These are phyloP conservation scores for Cheirogaleus medius DNA, from an alignment of 2,113 vertebrate genomes.

Conservation along the genomic window DNA sequence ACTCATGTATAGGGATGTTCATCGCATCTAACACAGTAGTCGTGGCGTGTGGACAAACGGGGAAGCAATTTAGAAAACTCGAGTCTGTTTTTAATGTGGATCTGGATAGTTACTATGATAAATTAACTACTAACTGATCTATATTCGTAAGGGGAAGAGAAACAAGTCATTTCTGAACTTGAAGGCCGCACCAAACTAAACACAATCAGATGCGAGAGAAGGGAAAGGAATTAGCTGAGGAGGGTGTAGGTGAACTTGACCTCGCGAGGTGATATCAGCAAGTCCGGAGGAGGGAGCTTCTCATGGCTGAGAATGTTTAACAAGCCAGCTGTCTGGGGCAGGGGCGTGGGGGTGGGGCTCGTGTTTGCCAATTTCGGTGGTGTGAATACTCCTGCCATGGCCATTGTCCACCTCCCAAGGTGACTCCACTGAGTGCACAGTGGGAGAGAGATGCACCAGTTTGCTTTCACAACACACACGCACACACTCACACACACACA, in stretches of 20 bases:
- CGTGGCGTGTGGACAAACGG: background rate
- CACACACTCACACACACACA: no score
- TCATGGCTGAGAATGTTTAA: background rate
- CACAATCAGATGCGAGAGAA: no score
- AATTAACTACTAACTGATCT: no score
- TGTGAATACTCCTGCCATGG: fast-evolving
- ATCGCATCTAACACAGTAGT: background rate
- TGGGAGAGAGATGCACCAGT: no score
- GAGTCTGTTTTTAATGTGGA: background rate
- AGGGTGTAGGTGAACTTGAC: background rate
- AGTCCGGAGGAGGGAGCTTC: background rate
- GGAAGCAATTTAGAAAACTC: background rate
- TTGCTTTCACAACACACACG: background rate
- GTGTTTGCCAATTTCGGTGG: background rate
- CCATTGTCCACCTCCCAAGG: fast-evolving
- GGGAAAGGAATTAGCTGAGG: background rate
- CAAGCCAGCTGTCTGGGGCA: background rate
- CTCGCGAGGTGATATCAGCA: background rate
- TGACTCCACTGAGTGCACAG: background rate
- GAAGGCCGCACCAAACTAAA: background rate
- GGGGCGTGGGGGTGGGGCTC: no score
- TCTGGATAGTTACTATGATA: background rate
- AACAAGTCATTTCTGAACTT: background rate
- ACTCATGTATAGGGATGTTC: no score
- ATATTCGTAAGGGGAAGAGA: fast-evolving